A percentile compares a stretch with the other conserved stretches of the same genome.
These are phyloP conservation scores for Benthosema pterotum DNA, from an alignment of 2,797 vertebrate genomes.

Conservation along the genomic window DNA sequence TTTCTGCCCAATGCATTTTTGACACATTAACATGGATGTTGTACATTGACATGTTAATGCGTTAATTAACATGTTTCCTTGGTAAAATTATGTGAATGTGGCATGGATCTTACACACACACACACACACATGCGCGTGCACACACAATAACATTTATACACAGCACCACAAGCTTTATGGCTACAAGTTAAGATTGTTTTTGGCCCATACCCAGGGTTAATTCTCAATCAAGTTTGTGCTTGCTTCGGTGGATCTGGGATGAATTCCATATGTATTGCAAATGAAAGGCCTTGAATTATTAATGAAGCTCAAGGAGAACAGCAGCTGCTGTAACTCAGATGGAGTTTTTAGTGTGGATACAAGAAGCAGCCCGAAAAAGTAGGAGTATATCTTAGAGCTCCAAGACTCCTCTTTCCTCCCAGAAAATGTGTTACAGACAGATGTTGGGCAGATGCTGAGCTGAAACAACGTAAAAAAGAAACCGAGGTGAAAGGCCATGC, in stretches of 20 bases:
- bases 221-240: constrained; percentile 37
- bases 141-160: neutral
- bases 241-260: constrained; percentile 29
- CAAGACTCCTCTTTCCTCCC: constrained; percentile 35
- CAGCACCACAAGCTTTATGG: constrained; percentile 3
- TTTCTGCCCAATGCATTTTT: too few relatives aligned
- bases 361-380: constrained; percentile 34
- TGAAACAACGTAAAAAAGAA: constrained; percentile 15
- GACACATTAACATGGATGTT: too few relatives aligned
- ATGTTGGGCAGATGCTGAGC: constrained; percentile 68
- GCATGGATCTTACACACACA: too few relatives aligned
- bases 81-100: too few relatives aligned
- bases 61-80: too few relatives aligned
- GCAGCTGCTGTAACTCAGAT: constrained; percentile 58
- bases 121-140: neutral
- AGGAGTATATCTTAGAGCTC: constrained; percentile 33
- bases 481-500: constrained; percentile 17
- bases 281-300: constrained; percentile 61
- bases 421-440: constrained; percentile 43
- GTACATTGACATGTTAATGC: too few relatives aligned
- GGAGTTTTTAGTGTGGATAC: constrained; percentile 54
- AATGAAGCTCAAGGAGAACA: constrained; percentile 42
- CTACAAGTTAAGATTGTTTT: constrained; percentile 38
- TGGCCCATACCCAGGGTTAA: constrained; percentile 51
- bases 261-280: constrained; percentile 35